Conservation (phyloP, 1,140 invertebrate species). For the Zaprionus camerounensis region DNA sequence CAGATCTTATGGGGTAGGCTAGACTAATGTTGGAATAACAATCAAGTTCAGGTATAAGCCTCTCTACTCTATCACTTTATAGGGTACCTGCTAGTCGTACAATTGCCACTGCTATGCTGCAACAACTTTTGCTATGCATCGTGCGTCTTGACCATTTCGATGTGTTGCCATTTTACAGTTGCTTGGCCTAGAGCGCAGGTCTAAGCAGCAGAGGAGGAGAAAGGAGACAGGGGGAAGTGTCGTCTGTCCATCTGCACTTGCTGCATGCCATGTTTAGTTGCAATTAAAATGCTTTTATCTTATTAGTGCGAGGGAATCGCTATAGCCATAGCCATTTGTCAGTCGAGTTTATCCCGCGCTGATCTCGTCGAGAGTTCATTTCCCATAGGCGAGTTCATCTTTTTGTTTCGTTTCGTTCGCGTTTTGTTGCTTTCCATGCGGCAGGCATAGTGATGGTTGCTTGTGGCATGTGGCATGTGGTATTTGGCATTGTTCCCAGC, state of each 20-base stretch:
- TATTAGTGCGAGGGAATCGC: conserved; percentile 65
- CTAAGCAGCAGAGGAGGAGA: neutral
- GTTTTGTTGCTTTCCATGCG: conserved; percentile 7
- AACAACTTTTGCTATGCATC: neutral
- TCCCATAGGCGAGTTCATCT: conserved; percentile 18
- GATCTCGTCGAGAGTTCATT: conserved; percentile 29
- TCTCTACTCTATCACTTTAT: neutral
- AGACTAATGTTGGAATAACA: neutral
- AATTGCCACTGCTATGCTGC: neutral
- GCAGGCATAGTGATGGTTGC: neutral
- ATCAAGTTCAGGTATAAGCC: no score
- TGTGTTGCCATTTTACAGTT: conserved; percentile 67
- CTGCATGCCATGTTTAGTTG: conserved; percentile 76
- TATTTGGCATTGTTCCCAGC: conserved; percentile 35
- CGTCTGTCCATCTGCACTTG: conserved; percentile 54
- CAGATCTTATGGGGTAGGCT: neutral
- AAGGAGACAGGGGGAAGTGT: conserved; percentile 10
- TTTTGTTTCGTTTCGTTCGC: neutral
- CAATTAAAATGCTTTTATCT: conserved; percentile 83
- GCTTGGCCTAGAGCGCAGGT: conserved; percentile 58
- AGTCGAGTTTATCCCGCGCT: conserved; percentile 28
- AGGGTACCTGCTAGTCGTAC: neutral
- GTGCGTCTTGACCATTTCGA: conserved; percentile 26
- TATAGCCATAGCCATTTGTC: conserved; percentile 39
- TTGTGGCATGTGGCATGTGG: conserved; percentile 1